phyloP scores from a whole-genome alignment of 2,113 vertebrate species.

The Numida meleagris region DNA sequence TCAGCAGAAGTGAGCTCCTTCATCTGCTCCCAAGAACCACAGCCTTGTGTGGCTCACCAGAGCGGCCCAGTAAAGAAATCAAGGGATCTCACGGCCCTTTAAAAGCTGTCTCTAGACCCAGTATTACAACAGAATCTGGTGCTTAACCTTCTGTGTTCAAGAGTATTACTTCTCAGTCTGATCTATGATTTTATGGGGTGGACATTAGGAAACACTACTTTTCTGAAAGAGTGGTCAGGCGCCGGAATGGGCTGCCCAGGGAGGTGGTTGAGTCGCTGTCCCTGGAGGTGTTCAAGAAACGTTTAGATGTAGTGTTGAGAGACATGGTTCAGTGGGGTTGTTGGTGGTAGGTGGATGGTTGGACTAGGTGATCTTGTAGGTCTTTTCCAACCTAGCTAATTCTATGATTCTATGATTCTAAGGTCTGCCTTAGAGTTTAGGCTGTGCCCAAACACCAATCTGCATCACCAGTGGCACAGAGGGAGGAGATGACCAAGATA shows the following conservation, averaged over 20 bases:
- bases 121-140: background rate
- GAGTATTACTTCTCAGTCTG: background rate
- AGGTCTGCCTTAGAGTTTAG: background rate
- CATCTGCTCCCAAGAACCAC: background rate
- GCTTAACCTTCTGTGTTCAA: background rate
- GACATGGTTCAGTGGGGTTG: too few species aligned
- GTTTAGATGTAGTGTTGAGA: too few species aligned
- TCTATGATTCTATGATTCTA: too few species aligned
- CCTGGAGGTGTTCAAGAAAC: too few species aligned
- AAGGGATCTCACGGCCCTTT: background rate
- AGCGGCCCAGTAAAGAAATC: background rate
- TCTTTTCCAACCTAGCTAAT: too few species aligned
- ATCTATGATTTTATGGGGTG: too few species aligned
- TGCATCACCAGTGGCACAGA: fast-evolving
- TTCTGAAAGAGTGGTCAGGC: too few species aligned
- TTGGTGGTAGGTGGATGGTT: too few species aligned
- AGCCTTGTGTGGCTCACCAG: background rate
- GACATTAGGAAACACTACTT: too few species aligned
- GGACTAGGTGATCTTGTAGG: too few species aligned
- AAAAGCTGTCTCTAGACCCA: background rate
- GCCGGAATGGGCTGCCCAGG: too few species aligned
- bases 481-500: background rate
- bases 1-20: background rate
- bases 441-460: background rate
- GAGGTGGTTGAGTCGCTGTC: too few species aligned